Conservation (phyloP, 1,140 invertebrate species). For the Drosophila lacteicornis region DNA sequence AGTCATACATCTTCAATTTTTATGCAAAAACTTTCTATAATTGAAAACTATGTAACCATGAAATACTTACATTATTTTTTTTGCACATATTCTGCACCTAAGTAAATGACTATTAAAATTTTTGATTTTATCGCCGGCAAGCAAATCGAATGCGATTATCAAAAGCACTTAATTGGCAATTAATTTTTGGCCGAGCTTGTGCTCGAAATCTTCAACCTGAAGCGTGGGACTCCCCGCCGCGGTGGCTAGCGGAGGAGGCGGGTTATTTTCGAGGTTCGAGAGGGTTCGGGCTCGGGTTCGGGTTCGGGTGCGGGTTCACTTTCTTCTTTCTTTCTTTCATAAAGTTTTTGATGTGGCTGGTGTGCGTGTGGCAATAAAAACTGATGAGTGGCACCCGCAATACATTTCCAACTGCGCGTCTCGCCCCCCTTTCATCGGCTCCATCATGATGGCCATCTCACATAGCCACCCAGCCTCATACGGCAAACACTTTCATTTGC, state of each 20-base stretch:
- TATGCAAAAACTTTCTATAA: conserved; percentile 16
- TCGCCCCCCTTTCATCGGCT: conserved; percentile 28
- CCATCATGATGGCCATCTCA: conserved; percentile 7
- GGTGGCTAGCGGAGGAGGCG: conserved; percentile 9
- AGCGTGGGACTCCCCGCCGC: conserved; percentile 40
- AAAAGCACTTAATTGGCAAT: conserved; percentile 54
- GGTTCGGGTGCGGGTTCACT: conserved; percentile 17
- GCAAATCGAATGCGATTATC: conserved; percentile 46
- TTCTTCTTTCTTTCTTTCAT: conserved; percentile 51
- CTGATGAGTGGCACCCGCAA: conserved; percentile 47
- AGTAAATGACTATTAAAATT: conserved; percentile 12
- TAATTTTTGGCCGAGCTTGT: conserved; percentile 41
- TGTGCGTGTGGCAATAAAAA: conserved; percentile 46
- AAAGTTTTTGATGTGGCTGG: conserved; percentile 14
- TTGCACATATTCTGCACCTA: conserved; percentile 6
- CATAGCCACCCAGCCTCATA: conserved; percentile 15
- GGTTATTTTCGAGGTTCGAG: conserved; percentile 5
- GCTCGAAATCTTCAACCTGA: conserved; percentile 38
- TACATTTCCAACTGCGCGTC: conserved; percentile 6
- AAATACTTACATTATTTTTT: conserved; percentile 9
- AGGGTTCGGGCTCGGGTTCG: conserved; percentile 5
- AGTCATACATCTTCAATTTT: background rate
- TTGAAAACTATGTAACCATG: conserved; percentile 6
- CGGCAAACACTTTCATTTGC: conserved; percentile 48
- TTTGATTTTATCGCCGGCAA: conserved; percentile 2